Base-by-base conservation (phyloP, 1,140 invertebrate genomes). In the Bombus ignitus region DNA sequence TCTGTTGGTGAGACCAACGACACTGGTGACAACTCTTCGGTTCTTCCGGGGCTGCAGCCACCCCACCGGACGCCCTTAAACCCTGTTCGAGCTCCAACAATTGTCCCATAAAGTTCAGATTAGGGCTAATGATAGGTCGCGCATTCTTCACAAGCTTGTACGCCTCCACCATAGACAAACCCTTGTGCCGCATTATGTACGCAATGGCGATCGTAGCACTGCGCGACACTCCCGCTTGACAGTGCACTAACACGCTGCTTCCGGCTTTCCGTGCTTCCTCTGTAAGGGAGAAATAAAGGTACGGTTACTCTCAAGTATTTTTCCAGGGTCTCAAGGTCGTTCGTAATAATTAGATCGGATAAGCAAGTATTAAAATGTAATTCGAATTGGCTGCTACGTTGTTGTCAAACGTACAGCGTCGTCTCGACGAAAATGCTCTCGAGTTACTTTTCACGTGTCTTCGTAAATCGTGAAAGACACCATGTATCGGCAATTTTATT, bases 91-190 rank as follows among this genome's bases (percentile, higher is more conserved):
- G 96, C 92, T 99, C 98, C 62, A 98, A 95, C 89, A 99, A 96
- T 95, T 99, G 99, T 18, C 97, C 98, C 97, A 99, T 98, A 95
- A 99, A 99, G 93, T 99, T 99, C 72, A 99, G 96, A 95, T 99
- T 99, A 1, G 98, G 98, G 73, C 98, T 99, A 90, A 99, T 99
- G 93, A 99, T 99, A 47, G 97, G 97, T 74, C 99, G 96, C 72
- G 97, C 97, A 72, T 96, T 96, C 93, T 99, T 98, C 62, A 99
- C 98, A 91, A 97, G 96, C 89, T 97, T 97, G 95, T 98, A 99
- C 6, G 98, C 98, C 90, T 99, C 98, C 44, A 98, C 96, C 96
- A 98, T 98, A n/a, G 97, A 97, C 92, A 98, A 94, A 73, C 97
- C 96, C 90, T 97, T 97, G 95, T 98, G 97, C 90, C 98, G 97